Percentiles rank a stretch among this genome's conserved stretches.
Evolutionary conservation across 2,113 vertebrate genomes (phyloP).

Genomic region (Rhizomys pruinosus): DNA sequence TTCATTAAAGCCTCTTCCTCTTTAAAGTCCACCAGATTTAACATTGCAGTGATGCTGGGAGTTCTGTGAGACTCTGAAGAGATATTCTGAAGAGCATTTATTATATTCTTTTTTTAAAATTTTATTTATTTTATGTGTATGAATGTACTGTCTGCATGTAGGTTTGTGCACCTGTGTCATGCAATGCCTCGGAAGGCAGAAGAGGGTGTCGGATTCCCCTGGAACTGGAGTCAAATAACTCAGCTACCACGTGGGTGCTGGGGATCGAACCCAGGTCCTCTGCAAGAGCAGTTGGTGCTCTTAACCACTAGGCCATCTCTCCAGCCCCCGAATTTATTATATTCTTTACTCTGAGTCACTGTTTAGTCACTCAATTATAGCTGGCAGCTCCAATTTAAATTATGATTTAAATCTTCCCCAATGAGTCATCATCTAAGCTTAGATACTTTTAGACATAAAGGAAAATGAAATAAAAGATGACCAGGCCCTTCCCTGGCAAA

Average conservation of each 20-base stretch:
- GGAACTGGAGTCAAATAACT: too few relatives aligned
- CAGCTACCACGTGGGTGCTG: too few relatives aligned
- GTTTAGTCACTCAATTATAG: not conserved
- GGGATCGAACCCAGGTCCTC: too few relatives aligned
- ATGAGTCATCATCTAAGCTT: not conserved
- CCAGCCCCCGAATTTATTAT: too few relatives aligned
- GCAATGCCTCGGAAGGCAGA: too few relatives aligned
- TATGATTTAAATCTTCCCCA: not conserved
- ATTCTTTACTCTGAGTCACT: not conserved
- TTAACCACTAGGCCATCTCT: too few relatives aligned
- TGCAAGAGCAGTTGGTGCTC: too few relatives aligned
- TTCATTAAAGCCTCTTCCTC: not conserved
- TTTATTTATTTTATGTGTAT: too few relatives aligned
- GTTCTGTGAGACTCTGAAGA: not conserved
- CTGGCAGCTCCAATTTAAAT: not conserved
- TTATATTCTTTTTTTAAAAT: not conserved
- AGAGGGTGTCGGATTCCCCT: too few relatives aligned
- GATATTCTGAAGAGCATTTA: not conserved
- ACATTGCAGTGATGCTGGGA: not conserved
- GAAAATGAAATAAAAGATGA: not conserved
- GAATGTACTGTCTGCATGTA: too few relatives aligned
- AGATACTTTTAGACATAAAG: conserved; percentile 28
- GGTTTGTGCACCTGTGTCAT: too few relatives aligned
- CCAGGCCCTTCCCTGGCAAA: not conserved
- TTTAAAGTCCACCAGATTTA: not conserved